These are phyloP conservation scores for Aegotheles bennettii DNA, from an alignment of 2,113 vertebrate genomes.

Conservation along the genomic window DNA sequence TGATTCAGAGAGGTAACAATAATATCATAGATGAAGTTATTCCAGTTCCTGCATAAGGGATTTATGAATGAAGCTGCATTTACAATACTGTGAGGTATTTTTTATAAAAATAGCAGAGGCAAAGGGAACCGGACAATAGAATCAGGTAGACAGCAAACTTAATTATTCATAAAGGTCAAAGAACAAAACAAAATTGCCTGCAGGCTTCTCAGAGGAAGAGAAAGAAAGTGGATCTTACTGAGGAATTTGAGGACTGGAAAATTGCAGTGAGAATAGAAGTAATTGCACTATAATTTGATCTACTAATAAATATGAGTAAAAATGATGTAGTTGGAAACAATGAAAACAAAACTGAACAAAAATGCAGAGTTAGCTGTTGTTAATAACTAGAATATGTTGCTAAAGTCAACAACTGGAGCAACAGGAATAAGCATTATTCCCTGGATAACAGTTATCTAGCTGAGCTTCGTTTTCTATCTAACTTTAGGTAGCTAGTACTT, in stretches of 20 bases:
- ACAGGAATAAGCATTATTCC: neutral
- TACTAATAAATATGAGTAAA: neutral
- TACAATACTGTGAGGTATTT: neutral
- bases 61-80: neutral
- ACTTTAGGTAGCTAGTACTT: neutral
- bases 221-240: neutral
- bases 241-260: neutral
- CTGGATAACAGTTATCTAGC: neutral
- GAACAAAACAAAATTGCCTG: conserved; percentile 27
- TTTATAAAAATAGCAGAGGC: conserved; percentile 7
- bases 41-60: neutral
- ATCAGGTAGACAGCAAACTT: conserved; percentile 31
- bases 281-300: neutral
- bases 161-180: conserved; percentile 63
- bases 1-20: neutral
- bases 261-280: neutral
- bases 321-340: neutral
- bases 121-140: neutral
- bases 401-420: neutral
- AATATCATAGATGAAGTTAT: neutral
- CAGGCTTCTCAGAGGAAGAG: neutral
- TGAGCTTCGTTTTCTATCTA: neutral
- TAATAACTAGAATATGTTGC: neutral
- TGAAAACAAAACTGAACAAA: neutral
- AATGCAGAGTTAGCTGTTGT: neutral